Conservation (phyloP, 2,888 invertebrate genomes). For the Schrankia costaestrigalis region DNA sequence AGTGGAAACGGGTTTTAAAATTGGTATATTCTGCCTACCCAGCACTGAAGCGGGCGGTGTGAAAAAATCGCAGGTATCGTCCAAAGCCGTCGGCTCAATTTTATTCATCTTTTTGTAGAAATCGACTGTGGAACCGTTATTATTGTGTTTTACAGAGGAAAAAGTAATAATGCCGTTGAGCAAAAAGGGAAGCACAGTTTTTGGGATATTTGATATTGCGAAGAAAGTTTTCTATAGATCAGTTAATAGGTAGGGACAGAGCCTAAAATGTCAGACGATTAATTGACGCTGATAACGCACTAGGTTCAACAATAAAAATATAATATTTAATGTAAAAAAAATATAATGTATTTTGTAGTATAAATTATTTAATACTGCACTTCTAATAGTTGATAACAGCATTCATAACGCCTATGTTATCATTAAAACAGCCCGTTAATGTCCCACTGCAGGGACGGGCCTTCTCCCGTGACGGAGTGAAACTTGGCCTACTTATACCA, state of each 20-base stretch:
- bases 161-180: slow-evolving; percentile 31
- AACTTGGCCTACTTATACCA: too few species aligned
- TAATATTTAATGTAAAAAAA: too few species aligned
- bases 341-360: too few species aligned
- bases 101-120: slow-evolving; percentile 34
- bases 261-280: too few species aligned
- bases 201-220: slow-evolving; percentile 13
- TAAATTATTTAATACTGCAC: too few species aligned
- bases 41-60: slow-evolving; percentile 36
- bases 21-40: slow-evolving; percentile 45
- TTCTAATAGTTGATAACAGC: too few species aligned
- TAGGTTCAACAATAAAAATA: too few species aligned
- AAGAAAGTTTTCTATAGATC: slow-evolving; percentile 6
- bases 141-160: slow-evolving; percentile 35
- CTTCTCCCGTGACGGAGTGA: too few species aligned
- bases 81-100: slow-evolving; percentile 49
- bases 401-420: too few species aligned
- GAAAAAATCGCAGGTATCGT: slow-evolving; percentile 43
- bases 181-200: slow-evolving; percentile 13
- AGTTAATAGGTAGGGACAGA: not conserved
- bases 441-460: too few species aligned
- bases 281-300: too few species aligned
- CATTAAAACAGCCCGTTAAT: too few species aligned
- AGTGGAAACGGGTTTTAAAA: slow-evolving; percentile 44
- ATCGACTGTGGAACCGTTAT: slow-evolving; percentile 28